Evolutionary conservation across 1,140 invertebrate genomes (phyloP), one percentile per base, ranked within the genome.

Genomic region (Bombus consobrinus): DNA sequence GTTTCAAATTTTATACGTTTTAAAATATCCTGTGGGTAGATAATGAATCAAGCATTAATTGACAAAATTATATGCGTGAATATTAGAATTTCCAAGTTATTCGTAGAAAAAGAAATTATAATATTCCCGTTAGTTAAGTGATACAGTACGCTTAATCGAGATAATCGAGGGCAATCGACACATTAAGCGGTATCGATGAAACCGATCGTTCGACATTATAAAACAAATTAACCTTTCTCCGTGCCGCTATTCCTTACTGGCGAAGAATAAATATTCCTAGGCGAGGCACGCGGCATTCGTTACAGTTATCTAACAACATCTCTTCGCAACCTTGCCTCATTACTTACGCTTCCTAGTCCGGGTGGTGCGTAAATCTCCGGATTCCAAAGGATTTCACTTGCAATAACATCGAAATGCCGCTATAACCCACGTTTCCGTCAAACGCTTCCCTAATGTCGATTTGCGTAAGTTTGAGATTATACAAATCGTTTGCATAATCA

Each of bases 321-420:
- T 39, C 59, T 28, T 47, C 68, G 41, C 66, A 89, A 87, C 88
- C 88, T 87, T 89, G 81, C 37, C 39, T 71, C 39, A 25, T 74
- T 81, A 78, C 69, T 84, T 18, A 74, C 34, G 59, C 78, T 89
- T 90, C 89, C 89, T 84, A 47, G 62, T 59, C 32, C 69, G 37
- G 28, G 13, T n/a, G 12, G 25, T 41, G 12, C 32, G 53, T 73
- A 74, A 41, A 75, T 57, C 66, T 32, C 28, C 62, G 37, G 39
- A 12, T 34, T 15, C 15, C 74, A 87, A 81, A 59, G 28, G 82
- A 81, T 90, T 84, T 89, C 62, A 15, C 37, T 81, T 15, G 81
- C 41, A 41, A 59, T 76, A 71, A 80, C 72, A 25, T 59, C 64
- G 64, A 28, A 43, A 22, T 9, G 15, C 3, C 3, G 25, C 39